Evolutionary conservation across 2,888 invertebrate species (phyloP).

Genomic region (Falcaria lacertinaria): DNA sequence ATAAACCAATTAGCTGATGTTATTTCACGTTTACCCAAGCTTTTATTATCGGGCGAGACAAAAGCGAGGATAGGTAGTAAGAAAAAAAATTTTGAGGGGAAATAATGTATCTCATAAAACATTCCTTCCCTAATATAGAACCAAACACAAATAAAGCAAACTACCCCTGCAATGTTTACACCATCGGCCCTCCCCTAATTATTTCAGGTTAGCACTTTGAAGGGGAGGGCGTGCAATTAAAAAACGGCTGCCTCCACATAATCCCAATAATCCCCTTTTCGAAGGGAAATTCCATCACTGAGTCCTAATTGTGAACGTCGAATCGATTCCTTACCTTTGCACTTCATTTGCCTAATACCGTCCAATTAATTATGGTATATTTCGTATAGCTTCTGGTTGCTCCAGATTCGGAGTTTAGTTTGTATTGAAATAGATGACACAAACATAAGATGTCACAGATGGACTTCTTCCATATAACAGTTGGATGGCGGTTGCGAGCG

Average conservation of each 20-base stretch:
- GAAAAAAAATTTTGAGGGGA: no score
- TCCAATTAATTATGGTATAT: background rate
- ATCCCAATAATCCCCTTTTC: constrained; percentile 31
- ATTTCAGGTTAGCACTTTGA: constrained; percentile 29
- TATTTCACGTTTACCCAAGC: no score
- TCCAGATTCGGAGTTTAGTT: no score
- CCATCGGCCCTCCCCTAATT: constrained; percentile 23
- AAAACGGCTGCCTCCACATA: constrained; percentile 32
- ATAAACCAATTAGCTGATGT: no score
- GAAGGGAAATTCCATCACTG: constrained; percentile 25
- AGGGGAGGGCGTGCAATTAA: constrained; percentile 26
- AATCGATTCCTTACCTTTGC: constrained; percentile 27
- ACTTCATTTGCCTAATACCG: constrained; percentile 27
- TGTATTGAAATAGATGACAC: no score
- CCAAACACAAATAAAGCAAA: background rate
- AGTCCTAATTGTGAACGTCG: constrained; percentile 25
- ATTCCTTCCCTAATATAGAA: constrained; percentile 1
- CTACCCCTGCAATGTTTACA: background rate
- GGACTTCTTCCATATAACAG: no score
- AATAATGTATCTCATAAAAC: no score
- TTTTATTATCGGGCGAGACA: no score
- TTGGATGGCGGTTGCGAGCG: no score
- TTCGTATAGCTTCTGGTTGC: no score
- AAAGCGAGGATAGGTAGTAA: no score
- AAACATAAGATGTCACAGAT: no score